Conservation (phyloP, 2,888 invertebrate genomes). For the Melanargia galathea region DNA sequence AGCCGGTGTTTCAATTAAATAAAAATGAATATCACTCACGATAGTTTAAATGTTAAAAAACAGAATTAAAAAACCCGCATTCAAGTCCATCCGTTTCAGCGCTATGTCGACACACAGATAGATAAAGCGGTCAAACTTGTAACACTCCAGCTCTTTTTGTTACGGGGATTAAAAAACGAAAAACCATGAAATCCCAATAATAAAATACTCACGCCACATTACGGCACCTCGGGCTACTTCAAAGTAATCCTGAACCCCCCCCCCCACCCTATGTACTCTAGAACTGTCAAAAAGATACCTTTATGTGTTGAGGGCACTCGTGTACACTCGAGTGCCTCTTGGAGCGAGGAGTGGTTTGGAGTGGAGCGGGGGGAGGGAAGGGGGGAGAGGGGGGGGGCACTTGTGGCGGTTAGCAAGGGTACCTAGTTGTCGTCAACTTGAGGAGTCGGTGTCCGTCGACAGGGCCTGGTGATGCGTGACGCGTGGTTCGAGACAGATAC, state of each 20-base stretch:
- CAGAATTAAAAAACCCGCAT: too few species aligned
- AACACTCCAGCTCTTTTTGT: too few species aligned
- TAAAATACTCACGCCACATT: slow-evolving; percentile 23
- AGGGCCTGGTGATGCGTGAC: slow-evolving; percentile 49
- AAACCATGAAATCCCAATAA: too few species aligned
- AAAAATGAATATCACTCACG: too few species aligned
- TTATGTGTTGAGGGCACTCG: slow-evolving; percentile 53
- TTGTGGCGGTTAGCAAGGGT: slow-evolving; percentile 53
- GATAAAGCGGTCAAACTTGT: too few species aligned
- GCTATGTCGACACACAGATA: too few species aligned
- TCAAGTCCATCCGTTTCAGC: too few species aligned
- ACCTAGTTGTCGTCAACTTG: slow-evolving; percentile 68
- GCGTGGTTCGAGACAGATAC: slow-evolving; percentile 74
- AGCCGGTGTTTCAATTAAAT: too few species aligned
- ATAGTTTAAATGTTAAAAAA: too few species aligned
- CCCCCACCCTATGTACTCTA: slow-evolving; percentile 33
- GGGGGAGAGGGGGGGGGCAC: slow-evolving; percentile 36
- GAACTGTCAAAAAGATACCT: slow-evolving; percentile 71
- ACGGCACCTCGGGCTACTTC: slow-evolving; percentile 28
- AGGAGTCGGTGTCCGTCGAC: slow-evolving; percentile 70
- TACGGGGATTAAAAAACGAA: too few species aligned
- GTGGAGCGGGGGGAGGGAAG: slow-evolving; percentile 43
- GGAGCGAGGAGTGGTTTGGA: slow-evolving; percentile 41
- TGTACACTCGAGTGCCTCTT: slow-evolving; percentile 49
- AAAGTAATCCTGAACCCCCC: slow-evolving; percentile 38